A percentile compares a stretch with the other conserved stretches of the same genome.
Conservation (phyloP, 2,797 vertebrate genomes). For the Xenops minutus region DNA sequence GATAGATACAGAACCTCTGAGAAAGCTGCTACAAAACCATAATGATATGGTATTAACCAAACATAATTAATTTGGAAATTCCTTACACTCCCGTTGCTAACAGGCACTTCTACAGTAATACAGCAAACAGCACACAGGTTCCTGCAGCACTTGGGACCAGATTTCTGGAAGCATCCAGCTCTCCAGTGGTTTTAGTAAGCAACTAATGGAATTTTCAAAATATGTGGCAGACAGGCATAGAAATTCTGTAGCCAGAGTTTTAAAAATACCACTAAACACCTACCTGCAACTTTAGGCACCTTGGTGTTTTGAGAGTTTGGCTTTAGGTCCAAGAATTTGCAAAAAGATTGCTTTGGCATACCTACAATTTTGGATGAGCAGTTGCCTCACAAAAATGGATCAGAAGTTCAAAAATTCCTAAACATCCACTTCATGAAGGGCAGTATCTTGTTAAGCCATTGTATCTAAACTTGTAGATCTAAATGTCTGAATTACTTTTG, state of each 20-base stretch:
- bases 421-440: background rate
- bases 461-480: background rate
- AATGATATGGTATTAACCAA: background rate
- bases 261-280: background rate
- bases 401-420: background rate
- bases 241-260: background rate
- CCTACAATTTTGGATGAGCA: background rate
- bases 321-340: background rate
- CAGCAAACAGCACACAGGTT: background rate
- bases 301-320: background rate
- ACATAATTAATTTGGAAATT: background rate
- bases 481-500: background rate
- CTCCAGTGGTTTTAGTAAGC: background rate
- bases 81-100: background rate
- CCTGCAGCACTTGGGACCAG: background rate
- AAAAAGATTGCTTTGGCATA: background rate
- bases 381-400: background rate
- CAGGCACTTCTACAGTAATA: background rate
- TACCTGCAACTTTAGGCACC: background rate
- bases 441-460: background rate
- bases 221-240: background rate
- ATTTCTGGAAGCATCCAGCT: background rate
- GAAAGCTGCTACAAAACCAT: constrained; percentile 14
- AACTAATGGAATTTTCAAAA: background rate
- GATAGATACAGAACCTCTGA: constrained; percentile 25